phyloP scores from a whole-genome alignment of 2,888 invertebrate species.

The Bibio marci region DNA sequence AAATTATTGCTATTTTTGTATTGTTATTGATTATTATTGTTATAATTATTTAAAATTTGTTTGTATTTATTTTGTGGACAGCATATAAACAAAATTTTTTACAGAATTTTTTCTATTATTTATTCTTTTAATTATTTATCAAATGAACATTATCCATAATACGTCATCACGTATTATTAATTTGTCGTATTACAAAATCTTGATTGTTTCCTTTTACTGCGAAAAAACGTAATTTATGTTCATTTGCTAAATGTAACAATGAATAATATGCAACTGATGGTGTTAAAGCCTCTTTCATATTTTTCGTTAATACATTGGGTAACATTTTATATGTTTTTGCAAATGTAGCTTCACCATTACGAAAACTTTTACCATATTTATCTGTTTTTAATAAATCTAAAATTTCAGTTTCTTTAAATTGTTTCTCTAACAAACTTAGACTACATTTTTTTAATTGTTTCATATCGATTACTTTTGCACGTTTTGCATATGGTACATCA shows the following conservation, averaged over 20 bases:
- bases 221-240: conserved; percentile 47
- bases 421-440: conserved; percentile 42
- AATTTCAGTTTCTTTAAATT: conserved; percentile 9
- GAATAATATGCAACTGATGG: conserved; percentile 65
- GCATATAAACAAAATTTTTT: too few relatives aligned
- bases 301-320: conserved; percentile 36
- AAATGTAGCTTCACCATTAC: conserved; percentile 34
- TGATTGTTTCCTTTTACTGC: too few relatives aligned
- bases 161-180: too few relatives aligned
- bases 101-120: too few relatives aligned
- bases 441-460: conserved; percentile 61
- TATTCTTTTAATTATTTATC: too few relatives aligned
- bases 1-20: too few relatives aligned
- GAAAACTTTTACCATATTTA: conserved; percentile 18
- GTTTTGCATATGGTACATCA: conserved; percentile 60
- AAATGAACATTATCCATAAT: too few relatives aligned
- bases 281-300: conserved; percentile 55
- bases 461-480: conserved; percentile 77
- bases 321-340: conserved; percentile 37
- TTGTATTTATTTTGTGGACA: too few relatives aligned
- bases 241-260: conserved; percentile 70
- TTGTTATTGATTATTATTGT: too few relatives aligned
- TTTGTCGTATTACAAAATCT: too few relatives aligned
- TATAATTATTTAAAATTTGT: too few relatives aligned
- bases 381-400: conserved; percentile 8